phyloP scores from a whole-genome alignment of 2,797 vertebrate genomes.

The Hephaestus fuliginosus region DNA sequence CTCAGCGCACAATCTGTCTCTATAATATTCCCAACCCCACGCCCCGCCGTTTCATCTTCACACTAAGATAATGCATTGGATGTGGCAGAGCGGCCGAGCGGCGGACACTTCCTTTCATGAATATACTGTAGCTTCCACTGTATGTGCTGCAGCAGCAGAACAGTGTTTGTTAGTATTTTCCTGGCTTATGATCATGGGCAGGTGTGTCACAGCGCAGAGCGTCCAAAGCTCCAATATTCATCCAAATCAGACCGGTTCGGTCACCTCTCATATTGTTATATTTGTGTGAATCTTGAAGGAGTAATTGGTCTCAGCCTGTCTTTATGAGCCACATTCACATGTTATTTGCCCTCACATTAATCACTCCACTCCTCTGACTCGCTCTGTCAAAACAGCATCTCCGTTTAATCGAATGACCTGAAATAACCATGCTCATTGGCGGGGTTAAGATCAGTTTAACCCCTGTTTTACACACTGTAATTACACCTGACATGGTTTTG shows the following conservation, averaged over 20 bases:
- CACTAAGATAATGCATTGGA: conserved; percentile 75
- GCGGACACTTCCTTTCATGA: conserved; percentile 72
- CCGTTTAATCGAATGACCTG: conserved; percentile 72
- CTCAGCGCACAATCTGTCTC: conserved; percentile 76
- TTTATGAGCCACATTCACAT: conserved; percentile 47
- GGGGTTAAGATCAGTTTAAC: conserved; percentile 75
- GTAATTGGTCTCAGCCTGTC: conserved; percentile 46
- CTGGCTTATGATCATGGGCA: conserved; percentile 32
- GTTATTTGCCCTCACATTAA: conserved; percentile 62
- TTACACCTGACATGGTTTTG: conserved; percentile 73
- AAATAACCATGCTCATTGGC: conserved; percentile 57
- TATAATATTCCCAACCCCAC: conserved; percentile 71
- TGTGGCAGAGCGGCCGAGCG: conserved; percentile 64
- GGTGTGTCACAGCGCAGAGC: conserved; percentile 30
- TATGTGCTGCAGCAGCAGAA: conserved; percentile 44
- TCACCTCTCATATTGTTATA: conserved; percentile 32
- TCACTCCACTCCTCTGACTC: conserved; percentile 57
- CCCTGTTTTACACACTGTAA: conserved; percentile 71
- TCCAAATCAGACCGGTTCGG: conserved; percentile 21
- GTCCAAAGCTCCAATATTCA: conserved; percentile 22
- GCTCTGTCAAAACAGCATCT: conserved; percentile 58
- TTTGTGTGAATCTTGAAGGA: conserved; percentile 42
- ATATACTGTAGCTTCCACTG: conserved; percentile 58
- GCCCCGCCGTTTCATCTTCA: conserved; percentile 75
- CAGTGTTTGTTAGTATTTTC: conserved; percentile 19